These are phyloP conservation scores for Cheilosia scutellata DNA, from an alignment of 2,888 invertebrate species.

Conservation along the genomic window DNA sequence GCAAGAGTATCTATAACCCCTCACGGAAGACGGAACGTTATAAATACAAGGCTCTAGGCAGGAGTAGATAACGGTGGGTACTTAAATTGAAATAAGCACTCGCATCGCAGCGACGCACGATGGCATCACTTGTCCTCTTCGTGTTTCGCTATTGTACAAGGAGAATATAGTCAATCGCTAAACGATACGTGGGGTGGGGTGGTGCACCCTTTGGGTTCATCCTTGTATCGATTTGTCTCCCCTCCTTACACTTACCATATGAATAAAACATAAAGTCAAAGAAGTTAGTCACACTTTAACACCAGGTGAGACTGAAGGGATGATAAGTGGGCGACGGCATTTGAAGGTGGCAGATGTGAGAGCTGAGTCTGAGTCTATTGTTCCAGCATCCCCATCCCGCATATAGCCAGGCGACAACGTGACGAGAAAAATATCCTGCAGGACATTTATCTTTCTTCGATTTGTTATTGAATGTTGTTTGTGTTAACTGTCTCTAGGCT, in stretches of 20 bases:
- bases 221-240: slow-evolving; percentile 8
- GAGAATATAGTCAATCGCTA: slow-evolving; percentile 17
- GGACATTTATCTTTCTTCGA: slow-evolving; percentile 65
- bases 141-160: background rate
- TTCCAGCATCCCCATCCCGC: slow-evolving; percentile 20
- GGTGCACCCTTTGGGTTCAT: background rate
- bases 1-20: slow-evolving; percentile 6
- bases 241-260: slow-evolving; percentile 5
- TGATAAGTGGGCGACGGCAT: slow-evolving; percentile 45
- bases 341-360: slow-evolving; percentile 13
- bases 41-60: background rate
- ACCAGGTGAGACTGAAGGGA: slow-evolving; percentile 54
- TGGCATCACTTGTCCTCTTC: slow-evolving; percentile 10
- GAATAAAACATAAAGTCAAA: slow-evolving; percentile 69
- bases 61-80: background rate
- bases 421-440: slow-evolving; percentile 70
- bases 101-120: background rate
- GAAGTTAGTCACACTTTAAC: slow-evolving; percentile 54
- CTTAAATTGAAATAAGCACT: slow-evolving; percentile 60
- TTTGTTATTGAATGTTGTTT: slow-evolving; percentile 54
- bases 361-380: slow-evolving; percentile 9
- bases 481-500: slow-evolving; percentile 44
- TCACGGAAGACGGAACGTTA: background rate
- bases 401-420: slow-evolving; percentile 44
- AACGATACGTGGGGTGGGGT: background rate